Conservation (phyloP, 2,888 invertebrate species). For the Himalopsyche tibetana region DNA sequence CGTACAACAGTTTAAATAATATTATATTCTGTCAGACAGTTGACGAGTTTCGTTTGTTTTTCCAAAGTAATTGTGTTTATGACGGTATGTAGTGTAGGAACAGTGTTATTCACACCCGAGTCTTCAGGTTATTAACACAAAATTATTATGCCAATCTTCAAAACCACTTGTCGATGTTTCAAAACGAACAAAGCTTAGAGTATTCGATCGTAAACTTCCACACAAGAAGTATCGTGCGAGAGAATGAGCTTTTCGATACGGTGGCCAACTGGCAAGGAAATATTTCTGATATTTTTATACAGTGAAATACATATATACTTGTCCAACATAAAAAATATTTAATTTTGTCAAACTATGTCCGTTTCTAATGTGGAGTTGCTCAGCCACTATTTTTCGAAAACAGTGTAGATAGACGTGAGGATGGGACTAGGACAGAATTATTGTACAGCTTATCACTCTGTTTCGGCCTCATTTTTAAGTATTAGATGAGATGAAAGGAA, state of each 20-base stretch:
- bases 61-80: neutral
- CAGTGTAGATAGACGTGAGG: too few species aligned
- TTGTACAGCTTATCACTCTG: too few species aligned
- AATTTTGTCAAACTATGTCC: too few species aligned
- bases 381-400: too few species aligned
- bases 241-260: neutral
- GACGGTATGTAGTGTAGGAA: neutral
- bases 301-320: too few species aligned
- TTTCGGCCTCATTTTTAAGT: too few species aligned
- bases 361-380: too few species aligned
- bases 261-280: neutral
- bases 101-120: neutral
- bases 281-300: too few species aligned
- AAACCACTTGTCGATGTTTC: conserved; percentile 26
- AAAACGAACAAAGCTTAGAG: conserved; percentile 4
- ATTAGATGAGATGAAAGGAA: too few species aligned
- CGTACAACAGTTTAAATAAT: neutral
- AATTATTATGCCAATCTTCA: conserved; percentile 13
- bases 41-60: neutral
- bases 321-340: too few species aligned
- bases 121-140: conserved; percentile 12
- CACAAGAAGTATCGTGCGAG: conserved; percentile 21
- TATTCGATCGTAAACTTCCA: conserved; percentile 30
- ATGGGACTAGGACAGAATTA: too few species aligned
- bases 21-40: neutral